phyloP scores from a whole-genome alignment of 2,888 invertebrate genomes.

The Euproctis similis region DNA sequence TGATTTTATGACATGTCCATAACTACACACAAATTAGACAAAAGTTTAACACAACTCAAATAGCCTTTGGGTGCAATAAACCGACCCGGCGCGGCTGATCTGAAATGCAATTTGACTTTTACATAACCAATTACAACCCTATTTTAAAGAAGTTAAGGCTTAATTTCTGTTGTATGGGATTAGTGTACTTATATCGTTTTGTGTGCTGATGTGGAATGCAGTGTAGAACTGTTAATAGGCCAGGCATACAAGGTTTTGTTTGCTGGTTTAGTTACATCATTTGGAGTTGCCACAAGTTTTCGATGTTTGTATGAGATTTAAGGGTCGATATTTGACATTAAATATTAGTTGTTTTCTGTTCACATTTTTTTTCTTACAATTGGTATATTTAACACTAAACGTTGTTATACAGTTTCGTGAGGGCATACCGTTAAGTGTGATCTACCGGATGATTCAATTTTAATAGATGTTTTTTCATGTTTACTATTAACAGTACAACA shows the following conservation, averaged over 20 bases:
- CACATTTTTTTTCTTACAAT: slow-evolving; percentile 48
- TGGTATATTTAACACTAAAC: too few relatives aligned
- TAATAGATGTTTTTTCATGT: too few relatives aligned
- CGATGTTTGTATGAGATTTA: slow-evolving; percentile 67
- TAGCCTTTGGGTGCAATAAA: slow-evolving; percentile 70
- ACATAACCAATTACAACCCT: slow-evolving; percentile 16
- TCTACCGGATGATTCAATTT: too few relatives aligned
- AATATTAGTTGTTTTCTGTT: slow-evolving; percentile 68
- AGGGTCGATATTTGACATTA: slow-evolving; percentile 61
- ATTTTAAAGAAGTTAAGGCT: slow-evolving; percentile 13
- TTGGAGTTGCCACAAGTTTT: slow-evolving; percentile 60
- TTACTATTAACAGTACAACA: too few relatives aligned
- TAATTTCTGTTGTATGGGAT: slow-evolving; percentile 9
- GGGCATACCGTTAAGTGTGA: too few relatives aligned
- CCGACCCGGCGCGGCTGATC: slow-evolving; percentile 55
- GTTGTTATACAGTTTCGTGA: too few relatives aligned
- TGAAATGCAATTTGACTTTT: slow-evolving; percentile 51
- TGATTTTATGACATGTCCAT: slow-evolving; percentile 54
- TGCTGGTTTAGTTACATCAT: slow-evolving; percentile 66
- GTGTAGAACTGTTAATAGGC: slow-evolving; percentile 69
- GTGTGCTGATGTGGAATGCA: slow-evolving; percentile 10
- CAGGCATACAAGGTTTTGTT: slow-evolving; percentile 60
- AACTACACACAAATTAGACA: slow-evolving; percentile 74
- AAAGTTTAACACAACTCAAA: slow-evolving; percentile 65
- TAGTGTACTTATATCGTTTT: slow-evolving; percentile 9